phyloP scores from a whole-genome alignment of 2,797 vertebrate genomes.

The Pseudochirops cupreus region DNA sequence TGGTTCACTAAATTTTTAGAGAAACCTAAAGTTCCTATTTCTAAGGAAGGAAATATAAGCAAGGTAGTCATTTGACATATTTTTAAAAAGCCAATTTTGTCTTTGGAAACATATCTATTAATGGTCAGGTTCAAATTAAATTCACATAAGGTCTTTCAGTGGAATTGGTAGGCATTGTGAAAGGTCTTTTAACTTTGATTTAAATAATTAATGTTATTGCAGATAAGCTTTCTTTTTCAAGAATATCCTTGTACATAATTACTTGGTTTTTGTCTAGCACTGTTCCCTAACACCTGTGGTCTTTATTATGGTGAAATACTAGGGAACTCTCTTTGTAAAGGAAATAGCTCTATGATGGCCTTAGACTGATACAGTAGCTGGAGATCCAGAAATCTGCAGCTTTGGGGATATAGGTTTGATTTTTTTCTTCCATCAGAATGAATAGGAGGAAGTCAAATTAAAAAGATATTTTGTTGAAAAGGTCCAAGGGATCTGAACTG shows the following conservation, averaged over 20 bases:
- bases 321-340: background rate
- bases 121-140: background rate
- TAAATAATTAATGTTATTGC: background rate
- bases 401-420: background rate
- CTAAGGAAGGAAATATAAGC: background rate
- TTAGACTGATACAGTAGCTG: background rate
- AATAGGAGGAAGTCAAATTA: background rate
- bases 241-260: background rate
- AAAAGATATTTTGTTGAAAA: background rate
- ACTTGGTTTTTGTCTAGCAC: background rate
- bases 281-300: background rate
- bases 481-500: background rate
- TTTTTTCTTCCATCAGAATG: background rate
- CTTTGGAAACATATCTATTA: background rate
- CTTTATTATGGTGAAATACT: background rate
- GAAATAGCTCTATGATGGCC: background rate
- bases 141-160: background rate
- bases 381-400: background rate
- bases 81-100: background rate
- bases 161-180: background rate
- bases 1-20: background rate
- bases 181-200: background rate
- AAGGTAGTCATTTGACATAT: background rate
- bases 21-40: background rate
- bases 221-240: background rate